Evolutionary conservation across 1,140 invertebrate genomes (phyloP).

Genomic region (Dryas iulia): DNA sequence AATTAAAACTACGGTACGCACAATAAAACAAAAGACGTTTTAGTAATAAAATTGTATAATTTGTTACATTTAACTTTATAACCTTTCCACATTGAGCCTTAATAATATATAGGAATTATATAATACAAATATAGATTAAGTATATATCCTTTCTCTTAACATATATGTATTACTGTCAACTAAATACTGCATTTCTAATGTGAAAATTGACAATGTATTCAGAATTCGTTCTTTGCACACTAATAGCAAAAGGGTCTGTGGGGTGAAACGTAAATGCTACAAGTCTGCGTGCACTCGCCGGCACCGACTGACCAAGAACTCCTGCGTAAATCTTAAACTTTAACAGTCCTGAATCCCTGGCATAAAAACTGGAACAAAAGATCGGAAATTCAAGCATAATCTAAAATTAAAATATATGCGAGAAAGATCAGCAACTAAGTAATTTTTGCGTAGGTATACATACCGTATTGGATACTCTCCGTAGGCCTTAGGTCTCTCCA

Average conservation of each 20-base stretch:
- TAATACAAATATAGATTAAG: not conserved
- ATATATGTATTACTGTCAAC: slow-evolving; percentile 40
- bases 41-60: slow-evolving; percentile 15
- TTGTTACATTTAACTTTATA: not conserved
- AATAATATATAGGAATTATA: not conserved
- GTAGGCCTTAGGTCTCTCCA: slow-evolving; percentile 96
- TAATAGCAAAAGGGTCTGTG: slow-evolving; percentile 97
- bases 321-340: slow-evolving; percentile 94
- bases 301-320: slow-evolving; percentile 80
- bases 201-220: slow-evolving; percentile 98
- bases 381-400: not conserved
- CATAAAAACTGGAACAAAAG: slow-evolving; percentile 88
- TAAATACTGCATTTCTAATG: slow-evolving; percentile 82
- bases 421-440: not conserved
- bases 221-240: slow-evolving; percentile 96
- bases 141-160: not conserved
- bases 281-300: slow-evolving; percentile 85
- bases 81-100: not conserved
- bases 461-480: slow-evolving; percentile 96
- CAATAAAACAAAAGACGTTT: slow-evolving; percentile 4
- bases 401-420: too few relatives aligned
- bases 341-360: slow-evolving; percentile 92
- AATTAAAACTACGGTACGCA: not conserved
- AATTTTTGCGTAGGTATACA: too few relatives aligned
- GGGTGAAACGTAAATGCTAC: slow-evolving; percentile 99